Evolutionary conservation across 2,113 vertebrate species (phyloP), one percentile per base, ranked within the genome.

Genomic region (Delphinapterus leucas): DNA sequence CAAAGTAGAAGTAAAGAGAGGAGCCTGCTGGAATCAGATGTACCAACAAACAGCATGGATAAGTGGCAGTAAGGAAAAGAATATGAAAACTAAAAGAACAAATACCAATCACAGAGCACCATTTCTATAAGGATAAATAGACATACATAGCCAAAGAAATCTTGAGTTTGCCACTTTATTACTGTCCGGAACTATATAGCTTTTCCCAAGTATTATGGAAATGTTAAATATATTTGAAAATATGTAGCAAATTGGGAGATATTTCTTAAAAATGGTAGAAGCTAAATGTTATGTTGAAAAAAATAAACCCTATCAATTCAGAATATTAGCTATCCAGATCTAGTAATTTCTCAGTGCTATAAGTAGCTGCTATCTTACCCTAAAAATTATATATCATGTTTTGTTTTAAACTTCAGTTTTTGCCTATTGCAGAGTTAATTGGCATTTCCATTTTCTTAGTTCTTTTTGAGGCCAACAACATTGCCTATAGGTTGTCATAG

Each of bases 171-270:
- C 9, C 41, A 77, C 36, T 96, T 88, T 70, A n/a, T 87, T 87
- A n/a, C 38, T 86, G 13, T 11, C 28, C 18, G 41, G 13, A 65
- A 70, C 8, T 90, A 28, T 87, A 49, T 81, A 82, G 7, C 60
- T 76, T 33, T 63, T 14, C 6, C 14, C n/a, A 80, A 26, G 6
- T 74, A 71, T 67, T 80, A 63, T 70, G 38, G 15, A 88, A 93
- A 81, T 95, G 11, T 47, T 81, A 47, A 86, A n/a, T 71, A 5
- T 76, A 65, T 68, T 94, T 96, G 44, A 94, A 91, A 96, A 41
- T 60, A 18, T 63, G 33, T 73, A 88, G 63, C 38, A 68, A 36
- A 55, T 58, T 74, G 28, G 36, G 41, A 93, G 31, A 21, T 61
- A 58, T 44, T 93, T 80, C 25, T 74, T 92, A n/a, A 84, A 84